Percentiles rank a stretch among this genome's conserved stretches.
Conservation (phyloP, 1,140 invertebrate genomes). For the Geopemphigus sp. region DNA sequence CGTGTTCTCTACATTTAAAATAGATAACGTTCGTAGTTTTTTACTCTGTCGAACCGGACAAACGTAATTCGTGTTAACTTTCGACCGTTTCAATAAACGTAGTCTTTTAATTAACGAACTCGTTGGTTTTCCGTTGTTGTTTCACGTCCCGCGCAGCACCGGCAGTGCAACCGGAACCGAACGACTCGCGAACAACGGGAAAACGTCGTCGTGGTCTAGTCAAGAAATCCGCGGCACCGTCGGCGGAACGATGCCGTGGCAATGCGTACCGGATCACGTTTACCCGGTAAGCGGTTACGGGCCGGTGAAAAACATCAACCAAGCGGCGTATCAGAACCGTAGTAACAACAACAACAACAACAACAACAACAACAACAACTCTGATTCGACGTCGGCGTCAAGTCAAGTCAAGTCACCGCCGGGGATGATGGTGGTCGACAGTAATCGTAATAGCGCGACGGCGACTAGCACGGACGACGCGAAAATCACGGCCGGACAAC, state of each 20-base stretch:
- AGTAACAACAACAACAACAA: conserved; percentile 18
- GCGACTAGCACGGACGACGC: not conserved
- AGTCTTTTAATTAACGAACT: too few relatives aligned
- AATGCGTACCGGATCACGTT: conserved; percentile 38
- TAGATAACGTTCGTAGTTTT: too few relatives aligned
- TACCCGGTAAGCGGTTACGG: conserved; percentile 40
- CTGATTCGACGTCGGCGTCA: not conserved
- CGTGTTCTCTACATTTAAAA: too few relatives aligned
- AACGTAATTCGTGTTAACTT: too few relatives aligned
- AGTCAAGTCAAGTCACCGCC: not conserved
- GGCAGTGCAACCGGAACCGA: not conserved
- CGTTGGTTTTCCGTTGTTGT: too few relatives aligned
- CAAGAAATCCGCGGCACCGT: conserved; percentile 52
- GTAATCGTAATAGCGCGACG: too few relatives aligned
- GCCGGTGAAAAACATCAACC: conserved; percentile 20
- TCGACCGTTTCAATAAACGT: too few relatives aligned
- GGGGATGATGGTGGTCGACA: too few relatives aligned
- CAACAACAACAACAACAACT: not conserved
- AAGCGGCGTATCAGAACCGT: conserved; percentile 15
- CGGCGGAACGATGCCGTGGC: conserved; percentile 48
- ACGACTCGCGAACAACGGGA: not conserved
- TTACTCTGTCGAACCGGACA: too few relatives aligned
- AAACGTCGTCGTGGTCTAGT: conserved; percentile 45
- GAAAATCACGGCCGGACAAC: too few relatives aligned
- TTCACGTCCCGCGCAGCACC: too few relatives aligned